phyloP scores from a whole-genome alignment of 2,797 vertebrate species.

The Tiaroga cobitis region DNA sequence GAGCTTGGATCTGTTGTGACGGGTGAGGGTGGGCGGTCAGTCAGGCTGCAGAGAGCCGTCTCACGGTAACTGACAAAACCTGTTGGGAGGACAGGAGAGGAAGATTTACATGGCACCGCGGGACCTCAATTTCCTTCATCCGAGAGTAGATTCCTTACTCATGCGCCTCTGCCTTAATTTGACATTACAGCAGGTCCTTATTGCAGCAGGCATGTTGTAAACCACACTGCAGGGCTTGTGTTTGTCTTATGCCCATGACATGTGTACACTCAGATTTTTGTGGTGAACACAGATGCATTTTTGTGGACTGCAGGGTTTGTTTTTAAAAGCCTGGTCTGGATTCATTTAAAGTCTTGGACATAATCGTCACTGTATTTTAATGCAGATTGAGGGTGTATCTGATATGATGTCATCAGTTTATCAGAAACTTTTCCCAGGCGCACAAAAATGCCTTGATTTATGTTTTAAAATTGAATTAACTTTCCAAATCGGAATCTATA shows the following conservation, averaged over 20 bases:
- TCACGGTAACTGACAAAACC: conserved; percentile 10
- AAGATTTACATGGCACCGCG: conserved; percentile 14
- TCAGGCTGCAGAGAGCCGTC: neutral
- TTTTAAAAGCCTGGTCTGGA: conserved; percentile 54
- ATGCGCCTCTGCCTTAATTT: neutral
- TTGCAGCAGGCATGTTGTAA: conserved; percentile 7
- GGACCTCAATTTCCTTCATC: conserved; percentile 24
- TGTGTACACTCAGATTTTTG: conserved; percentile 54
- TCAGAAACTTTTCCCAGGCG: conserved; percentile 10
- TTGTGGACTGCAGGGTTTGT: conserved; percentile 51
- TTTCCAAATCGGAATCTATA: neutral
- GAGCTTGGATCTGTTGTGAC: neutral
- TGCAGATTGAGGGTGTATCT: conserved; percentile 43
- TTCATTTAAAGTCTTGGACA: conserved; percentile 52
- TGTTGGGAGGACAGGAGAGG: conserved; percentile 15
- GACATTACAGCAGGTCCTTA: conserved; percentile 1
- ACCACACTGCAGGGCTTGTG: neutral
- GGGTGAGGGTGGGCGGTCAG: neutral
- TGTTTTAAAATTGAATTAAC: neutral
- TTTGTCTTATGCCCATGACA: conserved; percentile 23
- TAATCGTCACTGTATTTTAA: conserved; percentile 36
- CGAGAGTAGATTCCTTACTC: conserved; percentile 15
- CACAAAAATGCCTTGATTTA: conserved; percentile 7
- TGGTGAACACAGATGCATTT: conserved; percentile 60
- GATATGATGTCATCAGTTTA: conserved; percentile 35